Conservation (phyloP, 1,140 invertebrate genomes). For the Ips typographus region DNA sequence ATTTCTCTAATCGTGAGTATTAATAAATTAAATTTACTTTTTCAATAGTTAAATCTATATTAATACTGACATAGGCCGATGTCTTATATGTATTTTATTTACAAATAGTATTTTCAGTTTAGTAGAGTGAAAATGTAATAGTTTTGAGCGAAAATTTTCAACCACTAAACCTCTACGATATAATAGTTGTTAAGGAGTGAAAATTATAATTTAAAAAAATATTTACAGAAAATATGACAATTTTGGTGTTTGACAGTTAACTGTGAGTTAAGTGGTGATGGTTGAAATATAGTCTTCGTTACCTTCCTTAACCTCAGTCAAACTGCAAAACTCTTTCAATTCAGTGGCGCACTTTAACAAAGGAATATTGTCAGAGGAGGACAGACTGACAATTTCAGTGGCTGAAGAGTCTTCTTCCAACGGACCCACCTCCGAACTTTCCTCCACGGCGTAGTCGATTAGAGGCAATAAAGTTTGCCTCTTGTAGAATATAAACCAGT, state of each 20-base stretch:
- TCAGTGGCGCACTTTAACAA: slow-evolving; percentile 47
- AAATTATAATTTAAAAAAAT: not conserved
- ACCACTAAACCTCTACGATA: not conserved
- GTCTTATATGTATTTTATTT: slow-evolving; percentile 20
- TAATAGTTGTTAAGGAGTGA: not conserved
- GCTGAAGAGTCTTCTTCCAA: slow-evolving; percentile 34
- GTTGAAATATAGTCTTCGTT: slow-evolving; percentile 30
- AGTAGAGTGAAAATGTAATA: slow-evolving; percentile 10
- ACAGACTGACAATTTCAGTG: slow-evolving; percentile 39
- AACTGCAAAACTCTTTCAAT: slow-evolving; percentile 45
- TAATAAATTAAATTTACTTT: no score
- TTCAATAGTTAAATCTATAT: slow-evolving; percentile 1
- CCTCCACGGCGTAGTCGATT: slow-evolving; percentile 40
- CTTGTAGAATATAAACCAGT: slow-evolving; percentile 50
- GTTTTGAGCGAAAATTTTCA: not conserved
- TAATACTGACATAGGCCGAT: slow-evolving; percentile 46
- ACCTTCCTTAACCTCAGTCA: slow-evolving; percentile 24
- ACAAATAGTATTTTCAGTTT: slow-evolving; percentile 28
- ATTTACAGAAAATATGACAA: not conserved
- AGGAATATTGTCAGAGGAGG: slow-evolving; percentile 50
- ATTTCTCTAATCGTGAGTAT: no score
- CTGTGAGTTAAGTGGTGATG: slow-evolving; percentile 20
- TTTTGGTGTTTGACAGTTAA: not conserved
- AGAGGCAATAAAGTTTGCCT: slow-evolving; percentile 47
- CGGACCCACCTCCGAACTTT: slow-evolving; percentile 22